phyloP scores from a whole-genome alignment of 2,797 vertebrate genomes.

The Phrynocephalus vlangalii region DNA sequence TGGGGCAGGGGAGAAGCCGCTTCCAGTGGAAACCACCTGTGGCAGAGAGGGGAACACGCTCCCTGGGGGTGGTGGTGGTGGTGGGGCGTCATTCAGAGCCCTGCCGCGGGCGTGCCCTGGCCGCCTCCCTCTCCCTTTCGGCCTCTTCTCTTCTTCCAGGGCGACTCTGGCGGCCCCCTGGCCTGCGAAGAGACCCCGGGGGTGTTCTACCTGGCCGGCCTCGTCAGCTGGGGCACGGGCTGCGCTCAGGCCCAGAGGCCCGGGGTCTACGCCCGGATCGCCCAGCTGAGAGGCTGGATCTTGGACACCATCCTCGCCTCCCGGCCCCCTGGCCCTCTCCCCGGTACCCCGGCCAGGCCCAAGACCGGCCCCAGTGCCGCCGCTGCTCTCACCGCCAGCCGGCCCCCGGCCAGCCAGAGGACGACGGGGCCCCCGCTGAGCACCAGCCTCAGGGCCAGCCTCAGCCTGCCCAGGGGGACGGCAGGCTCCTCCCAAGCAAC shows the following conservation, averaged over 20 bases:
- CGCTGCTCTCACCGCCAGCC: slow-evolving; percentile 2
- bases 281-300: slow-evolving; percentile 90
- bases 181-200: slow-evolving; percentile 90
- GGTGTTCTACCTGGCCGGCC: slow-evolving; percentile 91
- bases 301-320: slow-evolving; percentile 72
- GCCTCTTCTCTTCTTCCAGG: slow-evolving; percentile 74
- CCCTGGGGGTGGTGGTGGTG: no score
- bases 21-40: no score
- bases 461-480: neutral
- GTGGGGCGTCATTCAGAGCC: no score
- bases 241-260: slow-evolving; percentile 90
- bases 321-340: neutral
- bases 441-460: neutral
- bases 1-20: no score
- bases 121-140: neutral
- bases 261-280: slow-evolving; percentile 89
- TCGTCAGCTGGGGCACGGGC: slow-evolving; percentile 95
- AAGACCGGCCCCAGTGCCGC: neutral
- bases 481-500: slow-evolving; percentile 31
- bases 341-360: slow-evolving; percentile 5
- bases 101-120: no score
- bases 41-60: no score
- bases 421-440: neutral
- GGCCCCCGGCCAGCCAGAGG: slow-evolving; percentile 3
- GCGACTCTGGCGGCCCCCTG: slow-evolving; percentile 95